A percentile compares a stretch with the other conserved stretches of the same genome.
Evolutionary conservation across 1,140 invertebrate genomes (phyloP).

Genomic region (Lutraria rhynchaena): DNA sequence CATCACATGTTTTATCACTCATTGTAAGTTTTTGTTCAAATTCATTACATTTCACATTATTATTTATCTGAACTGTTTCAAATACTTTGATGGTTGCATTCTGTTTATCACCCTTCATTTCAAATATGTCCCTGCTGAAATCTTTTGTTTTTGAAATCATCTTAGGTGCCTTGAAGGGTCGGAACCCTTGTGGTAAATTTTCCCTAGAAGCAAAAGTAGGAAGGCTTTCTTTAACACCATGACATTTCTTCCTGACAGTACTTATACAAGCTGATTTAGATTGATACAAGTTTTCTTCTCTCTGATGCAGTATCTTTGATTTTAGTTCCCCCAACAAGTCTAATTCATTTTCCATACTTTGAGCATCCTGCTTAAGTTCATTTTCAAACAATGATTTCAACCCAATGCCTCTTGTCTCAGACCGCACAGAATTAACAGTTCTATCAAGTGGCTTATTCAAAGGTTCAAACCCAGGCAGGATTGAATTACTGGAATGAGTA

Average conservation of each 20-base stretch:
- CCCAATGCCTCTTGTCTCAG: background rate
- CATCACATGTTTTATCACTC: too few species aligned
- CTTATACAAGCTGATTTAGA: background rate
- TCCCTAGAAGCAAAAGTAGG: conserved; percentile 43
- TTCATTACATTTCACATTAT: too few species aligned
- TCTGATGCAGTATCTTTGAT: background rate
- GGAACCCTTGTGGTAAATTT: conserved; percentile 66
- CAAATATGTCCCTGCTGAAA: too few species aligned
- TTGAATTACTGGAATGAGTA: too few species aligned
- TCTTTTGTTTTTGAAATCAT: background rate
- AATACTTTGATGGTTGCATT: too few species aligned
- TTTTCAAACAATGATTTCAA: conserved; percentile 45
- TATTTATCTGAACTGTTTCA: too few species aligned
- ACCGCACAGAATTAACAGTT: too few species aligned
- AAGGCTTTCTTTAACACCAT: background rate
- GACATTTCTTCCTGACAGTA: background rate
- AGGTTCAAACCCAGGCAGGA: too few species aligned
- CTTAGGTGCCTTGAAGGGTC: conserved; percentile 69
- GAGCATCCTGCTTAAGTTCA: background rate
- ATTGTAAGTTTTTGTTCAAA: too few species aligned
- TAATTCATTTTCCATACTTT: conserved; percentile 32
- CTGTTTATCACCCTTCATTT: too few species aligned
- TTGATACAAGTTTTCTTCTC: background rate
- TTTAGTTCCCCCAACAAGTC: background rate
- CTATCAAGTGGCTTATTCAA: too few species aligned